Base-by-base conservation (phyloP, 2,113 vertebrate species). In the Probosciger aterrimus region DNA sequence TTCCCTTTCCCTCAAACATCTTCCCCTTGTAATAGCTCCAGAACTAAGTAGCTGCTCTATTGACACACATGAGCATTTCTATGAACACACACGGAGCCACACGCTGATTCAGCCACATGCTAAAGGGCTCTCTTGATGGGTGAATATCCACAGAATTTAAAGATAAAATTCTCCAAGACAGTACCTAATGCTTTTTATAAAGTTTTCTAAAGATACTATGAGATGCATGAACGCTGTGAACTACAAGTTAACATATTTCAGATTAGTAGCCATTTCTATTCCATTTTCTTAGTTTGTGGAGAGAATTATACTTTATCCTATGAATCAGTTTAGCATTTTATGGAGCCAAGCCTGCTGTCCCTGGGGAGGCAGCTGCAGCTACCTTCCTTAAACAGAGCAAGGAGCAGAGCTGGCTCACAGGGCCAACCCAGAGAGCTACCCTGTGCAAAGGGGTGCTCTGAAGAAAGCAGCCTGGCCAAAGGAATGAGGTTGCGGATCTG, bases 401-500 rank as follows among this genome's bases (percentile, higher is more conserved):
- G 41, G 37, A 65, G 59, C 33, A 77, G 41, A 88, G 33, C 27
- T 6, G 8, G 9, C 37, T 64, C 31, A 39, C 14, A 14, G 9
- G 12, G n/a, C 39, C 76, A 62, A 4, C 12, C 22, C 71, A 31
- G 27, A 0, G 0, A 65, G 44, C 24, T 74, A 37, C 30, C 30
- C 71, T 1, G 2, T 44, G 30, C 2, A 0, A 69, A 4, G 9
- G 22, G 4, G 0, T 16, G 79, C 43, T 68, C 57, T 44, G 37
- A 69, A 53, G 50, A 71, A 84, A 63, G 63, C 37, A 86, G 44
- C n/a, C 15, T 46, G 52, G 13, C 12, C 77, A 65, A 63, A 55
- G 30, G 14, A 3, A 6, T 7, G 27, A 44, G 4, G 4, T 2
- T 81, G n/a, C 30, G 67, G 22, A 49, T 3, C 46, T 95, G 74